Percentiles rank a stretch among this genome's conserved stretches.
These are phyloP conservation scores for Steinernema scapterisci DNA, from an alignment of 2,888 invertebrate species.

Conservation along the genomic window DNA sequence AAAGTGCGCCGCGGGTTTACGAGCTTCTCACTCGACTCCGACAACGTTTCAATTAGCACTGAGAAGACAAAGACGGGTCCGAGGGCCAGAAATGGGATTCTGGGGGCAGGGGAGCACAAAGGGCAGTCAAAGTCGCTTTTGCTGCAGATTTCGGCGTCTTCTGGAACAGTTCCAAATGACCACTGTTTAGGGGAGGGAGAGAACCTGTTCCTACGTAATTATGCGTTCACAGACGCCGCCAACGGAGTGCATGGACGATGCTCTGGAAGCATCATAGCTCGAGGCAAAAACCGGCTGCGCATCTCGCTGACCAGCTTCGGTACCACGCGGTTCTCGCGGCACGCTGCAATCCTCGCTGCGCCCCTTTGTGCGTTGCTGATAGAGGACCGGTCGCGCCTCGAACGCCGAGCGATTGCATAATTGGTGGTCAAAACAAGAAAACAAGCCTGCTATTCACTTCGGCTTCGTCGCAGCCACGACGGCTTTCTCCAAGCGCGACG, in stretches of 20 bases:
- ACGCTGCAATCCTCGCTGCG: conserved; percentile 11
- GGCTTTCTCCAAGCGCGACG: conserved; percentile 18
- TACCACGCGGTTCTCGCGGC: conserved; percentile 31
- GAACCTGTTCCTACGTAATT: conserved; percentile 29
- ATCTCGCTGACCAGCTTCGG: conserved; percentile 3
- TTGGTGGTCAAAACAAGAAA: conserved; percentile 9
- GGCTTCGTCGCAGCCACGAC: neutral
- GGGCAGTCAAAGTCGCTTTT: conserved; percentile 7
- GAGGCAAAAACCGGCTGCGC: conserved; percentile 30
- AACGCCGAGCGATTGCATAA: conserved; percentile 23
- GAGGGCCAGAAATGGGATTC: neutral
- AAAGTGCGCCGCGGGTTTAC: conserved; percentile 29
- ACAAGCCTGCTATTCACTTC: conserved; percentile 31
- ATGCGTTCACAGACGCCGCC: conserved; percentile 29
- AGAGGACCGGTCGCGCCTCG: conserved; percentile 29
- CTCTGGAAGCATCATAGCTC: conserved; percentile 19
- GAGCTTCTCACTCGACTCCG: conserved; percentile 10
- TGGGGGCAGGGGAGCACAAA: neutral
- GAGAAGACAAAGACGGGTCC: too few species aligned
- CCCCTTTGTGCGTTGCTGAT: conserved; percentile 21
- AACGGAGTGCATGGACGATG: neutral
- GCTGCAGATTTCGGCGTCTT: neutral
- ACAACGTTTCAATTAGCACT: conserved; percentile 16
- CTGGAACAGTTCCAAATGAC: conserved; percentile 30
- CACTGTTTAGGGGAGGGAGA: conserved; percentile 14